phyloP scores from a whole-genome alignment of 1,140 invertebrate genomes.

The Caenorhabditis elegans region DNA sequence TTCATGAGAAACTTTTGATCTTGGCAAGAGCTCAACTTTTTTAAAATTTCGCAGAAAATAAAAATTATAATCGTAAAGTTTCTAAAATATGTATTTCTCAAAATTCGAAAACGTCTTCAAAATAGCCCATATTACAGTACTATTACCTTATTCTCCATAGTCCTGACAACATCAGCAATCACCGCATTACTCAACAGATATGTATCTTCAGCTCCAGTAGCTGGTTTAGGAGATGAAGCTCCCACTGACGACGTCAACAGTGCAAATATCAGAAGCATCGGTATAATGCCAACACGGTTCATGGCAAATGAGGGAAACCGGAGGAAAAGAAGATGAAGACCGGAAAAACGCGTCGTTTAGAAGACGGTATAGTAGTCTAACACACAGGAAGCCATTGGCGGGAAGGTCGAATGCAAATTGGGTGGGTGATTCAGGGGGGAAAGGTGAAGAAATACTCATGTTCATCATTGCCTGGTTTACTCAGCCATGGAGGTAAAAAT shows the following conservation, averaged over 20 bases:
- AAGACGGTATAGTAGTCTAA: background rate
- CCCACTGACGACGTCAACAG: background rate
- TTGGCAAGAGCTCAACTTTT: too few relatives aligned
- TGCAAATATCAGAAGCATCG: too few relatives aligned
- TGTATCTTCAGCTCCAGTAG: background rate
- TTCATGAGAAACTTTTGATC: too few relatives aligned
- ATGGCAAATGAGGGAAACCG: background rate
- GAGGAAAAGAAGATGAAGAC: background rate
- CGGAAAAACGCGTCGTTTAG: background rate
- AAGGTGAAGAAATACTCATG: background rate
- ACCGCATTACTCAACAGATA: background rate
- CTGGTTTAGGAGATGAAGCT: background rate
- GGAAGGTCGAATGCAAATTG: constrained; percentile 26
- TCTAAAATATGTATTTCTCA: too few relatives aligned
- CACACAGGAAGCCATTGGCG: background rate
- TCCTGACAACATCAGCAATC: background rate
- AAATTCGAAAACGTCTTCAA: too few relatives aligned
- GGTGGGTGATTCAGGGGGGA: background rate
- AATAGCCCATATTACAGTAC: too few relatives aligned
- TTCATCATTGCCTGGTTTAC: too few relatives aligned
- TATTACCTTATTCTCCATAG: background rate
- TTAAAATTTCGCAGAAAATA: too few relatives aligned
- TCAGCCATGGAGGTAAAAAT: too few relatives aligned
- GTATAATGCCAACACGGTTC: background rate
- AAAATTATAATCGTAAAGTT: too few relatives aligned